Conservation (phyloP, 2,888 invertebrate species). For the Drepana falcataria region DNA sequence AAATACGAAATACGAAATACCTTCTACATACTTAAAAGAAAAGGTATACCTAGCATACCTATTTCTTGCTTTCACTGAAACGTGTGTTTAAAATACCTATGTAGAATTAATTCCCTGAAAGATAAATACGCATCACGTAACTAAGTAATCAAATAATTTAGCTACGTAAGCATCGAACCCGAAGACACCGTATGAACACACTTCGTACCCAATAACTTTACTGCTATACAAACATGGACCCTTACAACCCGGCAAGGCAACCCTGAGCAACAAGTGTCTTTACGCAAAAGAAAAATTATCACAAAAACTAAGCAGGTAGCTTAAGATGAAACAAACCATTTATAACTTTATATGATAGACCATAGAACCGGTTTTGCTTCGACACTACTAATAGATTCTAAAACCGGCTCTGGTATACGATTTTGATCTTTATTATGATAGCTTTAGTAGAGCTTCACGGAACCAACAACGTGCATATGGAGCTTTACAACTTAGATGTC, state of each 20-base stretch:
- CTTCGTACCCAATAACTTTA: too few species aligned
- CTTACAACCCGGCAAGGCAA: constrained; percentile 41
- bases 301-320: constrained; percentile 73
- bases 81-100: too few species aligned
- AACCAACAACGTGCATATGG: constrained; percentile 6
- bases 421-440: constrained; percentile 43
- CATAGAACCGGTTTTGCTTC: constrained; percentile 62
- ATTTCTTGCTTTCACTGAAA: too few species aligned
- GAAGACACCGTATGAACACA: too few species aligned
- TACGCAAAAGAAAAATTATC: constrained; percentile 64
- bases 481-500: constrained; percentile 37
- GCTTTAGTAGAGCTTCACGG: constrained; percentile 25
- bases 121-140: too few species aligned
- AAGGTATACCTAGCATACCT: too few species aligned
- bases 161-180: too few species aligned
- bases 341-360: constrained; percentile 49
- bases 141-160: too few species aligned
- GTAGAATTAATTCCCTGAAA: too few species aligned
- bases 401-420: constrained; percentile 36
- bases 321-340: constrained; percentile 47
- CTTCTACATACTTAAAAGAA: too few species aligned
- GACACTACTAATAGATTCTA: constrained; percentile 33
- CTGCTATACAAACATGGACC: too few species aligned
- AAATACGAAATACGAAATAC: too few species aligned
- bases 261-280: constrained; percentile 73